Percentiles rank a stretch among this genome's conserved stretches.
These are phyloP conservation scores for Marmota monax DNA, from an alignment of 2,113 vertebrate genomes.

Conservation along the genomic window DNA sequence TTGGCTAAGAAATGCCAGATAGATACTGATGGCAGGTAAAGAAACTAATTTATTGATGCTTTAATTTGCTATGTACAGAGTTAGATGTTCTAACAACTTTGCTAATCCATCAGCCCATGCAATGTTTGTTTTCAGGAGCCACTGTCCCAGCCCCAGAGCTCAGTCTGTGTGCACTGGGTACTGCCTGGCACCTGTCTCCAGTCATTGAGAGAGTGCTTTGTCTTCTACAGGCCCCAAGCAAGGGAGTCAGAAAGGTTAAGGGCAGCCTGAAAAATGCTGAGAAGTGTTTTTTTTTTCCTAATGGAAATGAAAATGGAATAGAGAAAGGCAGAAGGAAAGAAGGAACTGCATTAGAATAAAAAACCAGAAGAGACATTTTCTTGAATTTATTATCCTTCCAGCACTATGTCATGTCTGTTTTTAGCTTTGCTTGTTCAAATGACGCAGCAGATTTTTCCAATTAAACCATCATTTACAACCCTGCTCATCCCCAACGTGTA, in stretches of 20 bases:
- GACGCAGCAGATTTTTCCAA: conserved; percentile 70
- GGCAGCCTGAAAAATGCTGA: conserved; percentile 51
- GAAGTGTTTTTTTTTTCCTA: conserved; percentile 65
- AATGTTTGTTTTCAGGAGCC: conserved; percentile 51
- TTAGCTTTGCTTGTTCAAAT: conserved; percentile 48
- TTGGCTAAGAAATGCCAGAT: conserved; percentile 37
- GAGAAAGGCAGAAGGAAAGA: conserved; percentile 25
- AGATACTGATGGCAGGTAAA: background rate
- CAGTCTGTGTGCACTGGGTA: background rate
- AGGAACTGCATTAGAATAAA: conserved; percentile 29
- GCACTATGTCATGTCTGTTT: conserved; percentile 40
- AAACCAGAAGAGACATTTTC: conserved; percentile 27
- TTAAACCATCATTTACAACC: conserved; percentile 62
- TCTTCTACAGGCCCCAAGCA: conserved; percentile 56
- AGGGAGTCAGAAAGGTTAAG: conserved; percentile 74
- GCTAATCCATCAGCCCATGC: conserved; percentile 13
- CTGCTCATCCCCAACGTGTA: conserved; percentile 36
- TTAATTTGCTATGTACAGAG: conserved; percentile 43
- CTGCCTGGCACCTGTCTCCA: conserved; percentile 42
- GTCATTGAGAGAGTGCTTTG: conserved; percentile 60
- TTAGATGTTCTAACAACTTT: background rate
- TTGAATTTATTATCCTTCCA: conserved; percentile 18
- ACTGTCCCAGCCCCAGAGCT: background rate
- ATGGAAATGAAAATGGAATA: conserved; percentile 67
- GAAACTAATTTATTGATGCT: conserved; percentile 37